Conservation (phyloP, 2,888 invertebrate species). For the Mythimna albipuncta region DNA sequence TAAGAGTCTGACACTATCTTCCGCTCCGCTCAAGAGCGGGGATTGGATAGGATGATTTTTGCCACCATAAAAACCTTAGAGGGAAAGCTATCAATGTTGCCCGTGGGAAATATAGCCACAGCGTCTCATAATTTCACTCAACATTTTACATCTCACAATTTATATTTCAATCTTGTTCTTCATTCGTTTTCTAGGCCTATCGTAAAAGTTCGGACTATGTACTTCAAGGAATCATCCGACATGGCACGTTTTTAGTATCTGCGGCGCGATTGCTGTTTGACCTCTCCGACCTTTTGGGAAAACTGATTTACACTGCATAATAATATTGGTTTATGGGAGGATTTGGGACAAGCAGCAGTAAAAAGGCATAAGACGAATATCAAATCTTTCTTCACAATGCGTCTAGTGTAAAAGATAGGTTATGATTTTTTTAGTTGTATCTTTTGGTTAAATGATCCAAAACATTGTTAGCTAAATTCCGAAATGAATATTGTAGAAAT, state of each 20-base stretch:
- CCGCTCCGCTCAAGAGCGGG: no score
- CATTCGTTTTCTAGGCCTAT: slow-evolving; percentile 46
- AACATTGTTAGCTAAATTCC: slow-evolving; percentile 10
- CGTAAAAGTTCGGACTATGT: slow-evolving; percentile 44
- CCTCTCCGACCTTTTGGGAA: slow-evolving; percentile 26
- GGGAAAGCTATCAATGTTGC: slow-evolving; percentile 37
- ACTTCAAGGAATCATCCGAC: slow-evolving; percentile 30
- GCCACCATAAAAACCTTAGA: neutral
- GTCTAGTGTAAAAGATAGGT: neutral
- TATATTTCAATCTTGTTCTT: slow-evolving; percentile 54
- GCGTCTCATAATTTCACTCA: slow-evolving; percentile 50
- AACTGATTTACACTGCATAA: slow-evolving; percentile 29
- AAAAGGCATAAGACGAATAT: neutral
- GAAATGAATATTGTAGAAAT: slow-evolving; percentile 17
- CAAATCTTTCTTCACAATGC: neutral
- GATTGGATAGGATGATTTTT: no score
- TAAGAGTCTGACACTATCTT: no score
- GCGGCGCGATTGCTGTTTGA: slow-evolving; percentile 38
- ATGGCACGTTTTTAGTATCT: slow-evolving; percentile 37
- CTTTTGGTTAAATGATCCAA: neutral
- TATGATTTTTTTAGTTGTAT: neutral
- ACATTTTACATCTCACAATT: slow-evolving; percentile 57
- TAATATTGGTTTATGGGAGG: neutral
- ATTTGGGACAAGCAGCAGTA: neutral
- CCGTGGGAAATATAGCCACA: slow-evolving; percentile 48